Conservation (phyloP, 2,797 vertebrate genomes). For the Bradypodion ventrale region DNA sequence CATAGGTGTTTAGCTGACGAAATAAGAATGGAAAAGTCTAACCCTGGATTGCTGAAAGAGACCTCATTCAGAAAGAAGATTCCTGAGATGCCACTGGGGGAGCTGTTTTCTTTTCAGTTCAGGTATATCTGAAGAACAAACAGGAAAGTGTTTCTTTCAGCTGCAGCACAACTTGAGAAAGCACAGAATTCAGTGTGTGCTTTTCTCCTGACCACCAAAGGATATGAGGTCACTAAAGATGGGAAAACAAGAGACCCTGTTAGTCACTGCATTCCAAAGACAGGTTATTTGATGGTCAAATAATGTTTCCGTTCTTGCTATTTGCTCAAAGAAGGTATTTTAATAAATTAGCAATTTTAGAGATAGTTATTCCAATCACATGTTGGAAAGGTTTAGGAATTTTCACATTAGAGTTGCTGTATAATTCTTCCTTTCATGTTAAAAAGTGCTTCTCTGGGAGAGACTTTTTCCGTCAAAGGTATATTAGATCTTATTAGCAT, state of each 20-base stretch:
- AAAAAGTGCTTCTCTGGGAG: constrained; percentile 64
- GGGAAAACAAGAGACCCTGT: constrained; percentile 37
- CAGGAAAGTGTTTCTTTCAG: constrained; percentile 69
- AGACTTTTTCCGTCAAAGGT: constrained; percentile 66
- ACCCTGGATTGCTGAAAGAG: neutral
- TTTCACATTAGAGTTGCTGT: constrained; percentile 54
- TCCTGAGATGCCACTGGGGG: constrained; percentile 57
- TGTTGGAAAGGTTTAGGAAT: constrained; percentile 52
- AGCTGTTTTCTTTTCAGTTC: constrained; percentile 52
- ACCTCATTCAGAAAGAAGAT: constrained; percentile 12
- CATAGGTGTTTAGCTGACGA: neutral
- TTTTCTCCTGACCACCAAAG: constrained; percentile 49
- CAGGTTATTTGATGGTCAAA: constrained; percentile 44
- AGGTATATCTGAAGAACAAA: constrained; percentile 65
- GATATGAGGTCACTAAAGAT: constrained; percentile 45
- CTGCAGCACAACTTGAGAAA: constrained; percentile 66
- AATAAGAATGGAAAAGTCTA: constrained; percentile 2
- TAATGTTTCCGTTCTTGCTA: constrained; percentile 32
- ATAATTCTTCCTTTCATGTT: constrained; percentile 65
- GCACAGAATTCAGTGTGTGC: constrained; percentile 52
- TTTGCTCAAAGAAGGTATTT: constrained; percentile 57
- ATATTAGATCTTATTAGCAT: constrained; percentile 73
- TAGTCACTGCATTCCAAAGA: neutral
- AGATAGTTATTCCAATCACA: constrained; percentile 49
- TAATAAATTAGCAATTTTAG: constrained; percentile 64